phyloP scores from a whole-genome alignment of 2,113 vertebrate genomes.

The Epinephelus cyanopodus region DNA sequence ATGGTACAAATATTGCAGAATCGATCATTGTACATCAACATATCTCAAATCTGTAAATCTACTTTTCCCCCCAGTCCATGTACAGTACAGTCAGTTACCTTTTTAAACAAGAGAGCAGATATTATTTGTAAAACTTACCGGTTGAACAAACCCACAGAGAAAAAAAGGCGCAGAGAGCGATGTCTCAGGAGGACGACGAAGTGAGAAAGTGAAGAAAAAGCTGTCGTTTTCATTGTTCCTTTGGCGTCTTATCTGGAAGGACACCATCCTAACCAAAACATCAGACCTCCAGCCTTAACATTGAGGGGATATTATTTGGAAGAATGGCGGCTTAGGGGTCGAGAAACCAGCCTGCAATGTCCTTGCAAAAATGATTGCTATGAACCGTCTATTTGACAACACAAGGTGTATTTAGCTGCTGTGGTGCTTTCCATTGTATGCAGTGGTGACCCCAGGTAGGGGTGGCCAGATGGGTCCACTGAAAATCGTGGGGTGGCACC shows the following conservation, averaged over 20 bases:
- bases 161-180: slow-evolving; percentile 5
- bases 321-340: background rate
- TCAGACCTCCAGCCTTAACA: slow-evolving; percentile 9
- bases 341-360: background rate
- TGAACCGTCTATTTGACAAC: background rate
- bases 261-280: slow-evolving; percentile 70
- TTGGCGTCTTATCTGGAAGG: slow-evolving; percentile 66
- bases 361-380: background rate
- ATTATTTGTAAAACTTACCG: slow-evolving; percentile 62
- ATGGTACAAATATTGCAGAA: background rate
- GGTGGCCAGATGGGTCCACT: too few relatives aligned
- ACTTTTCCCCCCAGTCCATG: background rate
- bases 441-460: too few relatives aligned
- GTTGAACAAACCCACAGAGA: slow-evolving; percentile 15
- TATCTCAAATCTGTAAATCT: background rate
- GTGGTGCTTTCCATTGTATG: background rate
- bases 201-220: slow-evolving; percentile 24
- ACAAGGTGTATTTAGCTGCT: background rate
- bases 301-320: background rate
- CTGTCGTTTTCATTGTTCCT: slow-evolving; percentile 20
- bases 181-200: background rate
- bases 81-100: background rate
- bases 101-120: background rate
- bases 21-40: background rate
- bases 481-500: too few relatives aligned